These are phyloP conservation scores for Drusus annulatus DNA, from an alignment of 1,140 invertebrate species.

Conservation along the genomic window DNA sequence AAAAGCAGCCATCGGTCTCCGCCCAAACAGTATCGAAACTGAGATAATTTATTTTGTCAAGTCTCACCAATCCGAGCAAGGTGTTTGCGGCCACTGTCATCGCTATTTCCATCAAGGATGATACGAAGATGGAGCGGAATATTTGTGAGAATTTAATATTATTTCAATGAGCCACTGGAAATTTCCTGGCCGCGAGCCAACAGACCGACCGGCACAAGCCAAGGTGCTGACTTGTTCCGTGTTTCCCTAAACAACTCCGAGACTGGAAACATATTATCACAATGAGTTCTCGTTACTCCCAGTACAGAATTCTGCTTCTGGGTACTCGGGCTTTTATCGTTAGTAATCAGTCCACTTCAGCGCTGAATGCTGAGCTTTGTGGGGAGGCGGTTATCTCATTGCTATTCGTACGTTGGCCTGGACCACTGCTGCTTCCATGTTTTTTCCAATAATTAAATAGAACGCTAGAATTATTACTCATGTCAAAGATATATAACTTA, in stretches of 20 bases:
- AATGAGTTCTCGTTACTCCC: neutral
- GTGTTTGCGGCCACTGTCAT: neutral
- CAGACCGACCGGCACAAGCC: neutral
- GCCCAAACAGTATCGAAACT: too few relatives aligned
- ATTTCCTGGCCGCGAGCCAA: neutral
- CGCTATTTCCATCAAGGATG: conserved; percentile 5
- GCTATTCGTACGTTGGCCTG: too few relatives aligned
- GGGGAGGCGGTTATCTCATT: too few relatives aligned
- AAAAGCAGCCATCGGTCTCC: too few relatives aligned
- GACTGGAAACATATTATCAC: neutral
- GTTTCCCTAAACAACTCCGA: neutral
- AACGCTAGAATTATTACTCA: too few relatives aligned
- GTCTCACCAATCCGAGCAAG: neutral
- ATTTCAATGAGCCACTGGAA: neutral
- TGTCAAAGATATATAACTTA: too few relatives aligned
- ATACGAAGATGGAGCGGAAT: neutral
- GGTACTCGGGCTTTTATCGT: too few relatives aligned
- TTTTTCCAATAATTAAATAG: too few relatives aligned
- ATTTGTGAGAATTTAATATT: neutral
- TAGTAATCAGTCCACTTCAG: too few relatives aligned
- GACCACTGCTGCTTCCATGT: too few relatives aligned
- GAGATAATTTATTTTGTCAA: too few relatives aligned
- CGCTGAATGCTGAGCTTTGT: too few relatives aligned
- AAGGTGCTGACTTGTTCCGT: neutral
- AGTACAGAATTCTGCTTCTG: neutral